Evolutionary conservation across 1,140 invertebrate genomes (phyloP).

Genomic region (Drosophila subpulchrella): DNA sequence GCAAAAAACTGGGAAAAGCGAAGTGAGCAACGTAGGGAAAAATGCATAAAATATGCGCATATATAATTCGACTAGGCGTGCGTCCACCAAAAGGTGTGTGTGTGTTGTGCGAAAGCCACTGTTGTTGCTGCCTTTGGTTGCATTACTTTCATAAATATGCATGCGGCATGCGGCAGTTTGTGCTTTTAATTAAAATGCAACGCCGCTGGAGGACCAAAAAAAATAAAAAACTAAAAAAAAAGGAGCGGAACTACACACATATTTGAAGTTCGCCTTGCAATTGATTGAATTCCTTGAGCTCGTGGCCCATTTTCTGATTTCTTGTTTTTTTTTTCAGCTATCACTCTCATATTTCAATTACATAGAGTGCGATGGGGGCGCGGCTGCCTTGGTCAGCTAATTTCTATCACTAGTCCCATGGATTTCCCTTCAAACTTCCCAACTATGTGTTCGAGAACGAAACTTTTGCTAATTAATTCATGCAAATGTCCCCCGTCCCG

Average conservation of each 20-base stretch:
- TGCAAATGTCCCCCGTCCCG: constrained; percentile 57
- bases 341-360: constrained; percentile 64
- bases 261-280: constrained; percentile 59
- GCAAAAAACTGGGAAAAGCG: constrained; percentile 23
- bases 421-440: constrained; percentile 33
- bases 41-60: constrained; percentile 81
- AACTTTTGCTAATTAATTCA: constrained; percentile 79
- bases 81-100: constrained; percentile 49
- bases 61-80: constrained; percentile 78
- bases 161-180: constrained; percentile 74
- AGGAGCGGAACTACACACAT: constrained; percentile 35
- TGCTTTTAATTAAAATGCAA: constrained; percentile 79
- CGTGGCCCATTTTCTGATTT: constrained; percentile 14
- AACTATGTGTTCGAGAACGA: constrained; percentile 38
- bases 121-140: constrained; percentile 46
- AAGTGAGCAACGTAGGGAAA: constrained; percentile 71
- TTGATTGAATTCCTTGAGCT: constrained; percentile 69
- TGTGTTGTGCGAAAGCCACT: constrained; percentile 36
- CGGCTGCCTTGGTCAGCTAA: constrained; percentile 40
- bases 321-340: constrained; percentile 1
- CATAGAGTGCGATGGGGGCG: constrained; percentile 41
- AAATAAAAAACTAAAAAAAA: constrained; percentile 9
- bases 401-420: constrained; percentile 43
- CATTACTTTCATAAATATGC: constrained; percentile 81
- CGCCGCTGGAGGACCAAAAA: constrained; percentile 28